Base-by-base conservation (phyloP, 2,797 vertebrate genomes). In the Acipenser transmontanus region DNA sequence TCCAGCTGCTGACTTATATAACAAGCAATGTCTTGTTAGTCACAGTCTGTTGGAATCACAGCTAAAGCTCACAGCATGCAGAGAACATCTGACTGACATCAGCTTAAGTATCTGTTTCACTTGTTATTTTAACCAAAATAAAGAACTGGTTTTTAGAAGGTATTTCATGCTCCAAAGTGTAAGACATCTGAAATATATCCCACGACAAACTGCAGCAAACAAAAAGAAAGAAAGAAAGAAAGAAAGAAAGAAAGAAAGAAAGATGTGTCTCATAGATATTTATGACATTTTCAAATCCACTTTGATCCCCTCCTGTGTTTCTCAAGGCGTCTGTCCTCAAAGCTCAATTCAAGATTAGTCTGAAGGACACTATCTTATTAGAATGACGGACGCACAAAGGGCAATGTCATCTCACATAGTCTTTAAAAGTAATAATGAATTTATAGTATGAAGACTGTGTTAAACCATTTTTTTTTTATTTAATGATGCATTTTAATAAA, bases 181-280 rank as follows among this genome's bases (percentile, higher is more conserved):
- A 73, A 68, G 20, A 70, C n/a, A 64, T 9, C 54, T 68, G 71
- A 69, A 54, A 72, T 20, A 70, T 11, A 70, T 4, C 34, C 73
- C 65, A 73, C 68, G 76, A 78, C 65, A 71, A 77, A 75, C 61
- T 62, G 59, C 34, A 20, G 68, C 67, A 73, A 76, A 59, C 64
- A 72, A 76, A 65, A n/a, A 70, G 65, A 34, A 34, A 34, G 34
- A 34, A 34, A 34, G 2, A 34, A 34, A 34, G 34, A 34, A 34
- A 34, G 34, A 34, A 34, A 34, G 20, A 2, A 34, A 2, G 20
- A 73, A 71, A 20, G 74, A 78, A 72, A 67, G 49, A 78, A 72
- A 68, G 34, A 0, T 0, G 13, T 59, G 14, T 61, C 68, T 75
- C 67, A 70, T 72, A 72, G 73, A 75, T 75, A 75, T 74, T 76